These are phyloP conservation scores for Onychostoma macrolepis DNA, from an alignment of 2,113 vertebrate genomes.

Conservation along the genomic window DNA sequence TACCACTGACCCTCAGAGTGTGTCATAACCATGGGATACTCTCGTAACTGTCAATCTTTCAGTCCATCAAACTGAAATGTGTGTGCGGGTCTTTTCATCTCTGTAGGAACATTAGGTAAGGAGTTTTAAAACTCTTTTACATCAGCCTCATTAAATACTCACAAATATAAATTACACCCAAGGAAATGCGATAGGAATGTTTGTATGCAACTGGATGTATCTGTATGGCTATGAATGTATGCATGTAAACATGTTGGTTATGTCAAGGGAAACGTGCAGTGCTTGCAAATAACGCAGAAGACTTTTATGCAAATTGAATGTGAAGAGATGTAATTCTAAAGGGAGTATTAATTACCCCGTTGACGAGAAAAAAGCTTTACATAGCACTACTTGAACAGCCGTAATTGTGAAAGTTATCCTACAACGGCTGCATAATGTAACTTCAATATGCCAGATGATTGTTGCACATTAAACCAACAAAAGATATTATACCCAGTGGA, in stretches of 20 bases:
- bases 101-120: not conserved
- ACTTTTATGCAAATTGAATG: conserved; percentile 19
- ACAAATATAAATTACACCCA: not conserved
- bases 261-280: not conserved
- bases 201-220: conserved; percentile 1
- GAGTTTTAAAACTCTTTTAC: not conserved
- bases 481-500: conserved; percentile 5
- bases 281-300: not conserved
- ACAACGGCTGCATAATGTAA: not conserved
- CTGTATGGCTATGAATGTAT: not conserved
- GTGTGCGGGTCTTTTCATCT: not conserved
- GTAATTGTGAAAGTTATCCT: conserved; percentile 21
- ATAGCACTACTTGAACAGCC: not conserved
- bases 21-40: conserved; percentile 22
- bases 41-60: not conserved
- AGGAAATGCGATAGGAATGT: not conserved
- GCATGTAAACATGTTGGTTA: not conserved
- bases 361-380: conserved; percentile 10
- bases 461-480: not conserved
- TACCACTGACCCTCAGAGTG: not conserved
- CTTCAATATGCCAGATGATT: conserved; percentile 8
- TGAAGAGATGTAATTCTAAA: conserved; percentile 11
- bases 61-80: not conserved
- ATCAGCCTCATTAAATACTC: not conserved
- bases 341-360: not conserved